Percentiles rank a stretch among this genome's conserved stretches.
Evolutionary conservation across 1,140 invertebrate species (phyloP).

Genomic region (honey bee (Apis mellifera)): DNA sequence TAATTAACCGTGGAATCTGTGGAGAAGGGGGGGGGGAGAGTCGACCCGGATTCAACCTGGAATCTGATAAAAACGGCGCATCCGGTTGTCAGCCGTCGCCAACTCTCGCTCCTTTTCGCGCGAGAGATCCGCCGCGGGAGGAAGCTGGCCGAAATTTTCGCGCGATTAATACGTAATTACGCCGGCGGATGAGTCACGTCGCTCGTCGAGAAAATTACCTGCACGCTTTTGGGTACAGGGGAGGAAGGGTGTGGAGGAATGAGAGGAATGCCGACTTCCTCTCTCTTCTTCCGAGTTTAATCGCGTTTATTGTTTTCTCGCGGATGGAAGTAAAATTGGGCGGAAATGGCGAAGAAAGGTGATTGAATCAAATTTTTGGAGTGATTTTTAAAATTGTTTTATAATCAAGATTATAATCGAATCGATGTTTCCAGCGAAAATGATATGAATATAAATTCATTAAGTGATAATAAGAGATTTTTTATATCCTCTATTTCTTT

Average conservation of each 20-base stretch:
- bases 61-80: slow-evolving; percentile 53
- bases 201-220: slow-evolving; percentile 16
- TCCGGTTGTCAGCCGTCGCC: slow-evolving; percentile 42
- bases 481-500: no score
- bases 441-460: not conserved
- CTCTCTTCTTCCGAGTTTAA: not conserved
- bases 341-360: slow-evolving; percentile 58
- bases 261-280: slow-evolving; percentile 4
- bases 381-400: no score
- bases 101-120: slow-evolving; percentile 22
- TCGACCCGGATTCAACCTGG: not conserved
- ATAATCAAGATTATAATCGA: no score
- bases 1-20: slow-evolving; percentile 51
- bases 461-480: not conserved
- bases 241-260: no score
- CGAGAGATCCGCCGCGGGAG: slow-evolving; percentile 6
- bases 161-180: slow-evolving; percentile 78
- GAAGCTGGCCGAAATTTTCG: slow-evolving; percentile 68
- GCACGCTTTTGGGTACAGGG: slow-evolving; percentile 9
- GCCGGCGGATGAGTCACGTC: slow-evolving; percentile 45
- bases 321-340: slow-evolving; percentile 56
- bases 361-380: no score
- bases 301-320: not conserved
- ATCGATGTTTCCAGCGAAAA: no score
- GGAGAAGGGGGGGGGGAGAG: not conserved